phyloP scores from a whole-genome alignment of 2,888 invertebrate genomes.

The Podotricha telesiphe region DNA sequence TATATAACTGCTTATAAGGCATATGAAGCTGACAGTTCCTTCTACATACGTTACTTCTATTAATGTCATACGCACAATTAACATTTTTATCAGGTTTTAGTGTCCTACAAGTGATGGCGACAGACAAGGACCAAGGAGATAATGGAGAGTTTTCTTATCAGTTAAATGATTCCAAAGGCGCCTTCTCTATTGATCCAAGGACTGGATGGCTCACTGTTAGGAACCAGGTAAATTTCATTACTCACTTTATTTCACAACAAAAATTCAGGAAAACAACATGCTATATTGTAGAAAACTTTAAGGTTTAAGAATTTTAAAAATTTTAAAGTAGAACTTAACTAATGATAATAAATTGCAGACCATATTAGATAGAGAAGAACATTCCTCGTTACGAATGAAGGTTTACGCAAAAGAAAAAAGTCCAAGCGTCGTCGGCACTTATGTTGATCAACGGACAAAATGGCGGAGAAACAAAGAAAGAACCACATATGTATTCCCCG shows the following conservation, averaged over 20 bases:
- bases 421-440: slow-evolving; percentile 85
- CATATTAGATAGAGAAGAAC: slow-evolving; percentile 90
- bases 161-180: slow-evolving; percentile 88
- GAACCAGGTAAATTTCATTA: slow-evolving; percentile 76
- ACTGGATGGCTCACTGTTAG: slow-evolving; percentile 94
- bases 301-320: too few relatives aligned
- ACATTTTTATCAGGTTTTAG: slow-evolving; percentile 66
- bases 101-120: slow-evolving; percentile 87
- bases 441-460: slow-evolving; percentile 72
- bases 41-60: too few relatives aligned
- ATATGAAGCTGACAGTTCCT: too few relatives aligned
- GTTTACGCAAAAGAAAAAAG: slow-evolving; percentile 91
- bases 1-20: too few relatives aligned
- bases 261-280: too few relatives aligned
- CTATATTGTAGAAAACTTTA: too few relatives aligned
- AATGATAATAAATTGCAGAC: slow-evolving; percentile 71
- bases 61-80: background rate
- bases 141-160: slow-evolving; percentile 93
- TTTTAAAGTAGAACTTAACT: background rate
- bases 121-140: slow-evolving; percentile 92
- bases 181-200: slow-evolving; percentile 90
- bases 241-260: too few relatives aligned
- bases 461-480: slow-evolving; percentile 69
- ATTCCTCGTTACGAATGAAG: slow-evolving; percentile 88
- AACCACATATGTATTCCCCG: slow-evolving; percentile 78